Percentiles rank a stretch among this genome's conserved stretches.
Conservation (phyloP, 2,797 vertebrate species). For the Odontamblyopus lacepedii region DNA sequence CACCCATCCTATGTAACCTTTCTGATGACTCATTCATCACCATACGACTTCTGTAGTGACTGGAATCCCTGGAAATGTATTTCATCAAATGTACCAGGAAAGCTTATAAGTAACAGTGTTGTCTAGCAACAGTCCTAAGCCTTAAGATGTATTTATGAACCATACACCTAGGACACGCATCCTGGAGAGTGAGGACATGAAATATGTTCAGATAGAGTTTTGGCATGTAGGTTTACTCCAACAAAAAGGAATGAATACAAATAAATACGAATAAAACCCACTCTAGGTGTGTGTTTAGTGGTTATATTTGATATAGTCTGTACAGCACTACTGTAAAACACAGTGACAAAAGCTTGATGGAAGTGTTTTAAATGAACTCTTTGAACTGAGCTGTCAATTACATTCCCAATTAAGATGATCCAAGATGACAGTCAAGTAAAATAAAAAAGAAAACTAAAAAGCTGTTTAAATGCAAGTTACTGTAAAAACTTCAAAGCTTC, state of each 20-base stretch:
- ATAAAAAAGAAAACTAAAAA: not conserved
- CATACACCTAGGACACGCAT: not conserved
- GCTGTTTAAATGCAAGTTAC: not conserved
- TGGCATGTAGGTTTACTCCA: not conserved
- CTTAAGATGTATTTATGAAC: too few relatives aligned
- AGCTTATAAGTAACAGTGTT: too few relatives aligned
- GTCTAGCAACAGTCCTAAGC: too few relatives aligned
- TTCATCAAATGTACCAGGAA: not conserved
- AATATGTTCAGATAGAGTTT: not conserved
- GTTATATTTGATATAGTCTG: too few relatives aligned
- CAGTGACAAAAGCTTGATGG: not conserved
- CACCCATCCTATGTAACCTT: constrained; percentile 41
- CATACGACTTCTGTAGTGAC: constrained; percentile 23
- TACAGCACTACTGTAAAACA: not conserved
- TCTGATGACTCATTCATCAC: constrained; percentile 30
- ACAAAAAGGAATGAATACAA: too few relatives aligned
- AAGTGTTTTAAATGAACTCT: not conserved
- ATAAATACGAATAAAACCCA: too few relatives aligned
- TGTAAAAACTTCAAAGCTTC: not conserved
- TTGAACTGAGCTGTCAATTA: not conserved
- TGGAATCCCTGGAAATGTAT: not conserved
- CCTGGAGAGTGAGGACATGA: not conserved
- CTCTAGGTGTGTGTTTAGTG: too few relatives aligned
- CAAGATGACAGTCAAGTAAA: not conserved
- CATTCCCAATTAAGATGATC: not conserved